These are phyloP conservation scores for Pipistrellus pygmaeus DNA, from an alignment of 2,797 vertebrate species.

Conservation along the genomic window DNA sequence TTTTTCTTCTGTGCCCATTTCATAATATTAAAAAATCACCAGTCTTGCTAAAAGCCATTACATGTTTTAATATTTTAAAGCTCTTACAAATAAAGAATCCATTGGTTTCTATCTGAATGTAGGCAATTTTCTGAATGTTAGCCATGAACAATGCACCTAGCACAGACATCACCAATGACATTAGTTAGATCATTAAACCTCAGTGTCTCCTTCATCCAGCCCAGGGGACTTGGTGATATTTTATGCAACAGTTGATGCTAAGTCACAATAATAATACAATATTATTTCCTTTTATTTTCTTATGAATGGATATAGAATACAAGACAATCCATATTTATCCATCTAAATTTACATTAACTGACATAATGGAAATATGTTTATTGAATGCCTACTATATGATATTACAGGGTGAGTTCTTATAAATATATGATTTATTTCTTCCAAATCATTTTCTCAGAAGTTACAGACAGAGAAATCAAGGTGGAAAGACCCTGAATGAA, in stretches of 20 bases:
- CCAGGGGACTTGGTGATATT: background rate
- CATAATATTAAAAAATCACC: constrained; percentile 54
- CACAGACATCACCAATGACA: constrained; percentile 55
- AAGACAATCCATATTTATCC: background rate
- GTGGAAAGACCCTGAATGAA: background rate
- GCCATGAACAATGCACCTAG: background rate
- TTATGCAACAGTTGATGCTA: background rate
- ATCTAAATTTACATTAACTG: background rate
- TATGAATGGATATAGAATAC: background rate
- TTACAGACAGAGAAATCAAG: background rate
- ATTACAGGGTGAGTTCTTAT: background rate
- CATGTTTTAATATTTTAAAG: constrained; percentile 53
- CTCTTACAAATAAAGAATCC: constrained; percentile 42
- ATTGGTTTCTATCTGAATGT: background rate
- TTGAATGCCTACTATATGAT: background rate
- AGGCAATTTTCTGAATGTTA: constrained; percentile 1
- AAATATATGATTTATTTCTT: background rate
- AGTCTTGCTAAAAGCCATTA: background rate
- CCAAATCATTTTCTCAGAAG: background rate
- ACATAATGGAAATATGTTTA: background rate
- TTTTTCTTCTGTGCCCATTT: background rate
- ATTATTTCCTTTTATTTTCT: background rate
- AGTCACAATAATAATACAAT: background rate
- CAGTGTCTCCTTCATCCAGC: background rate
- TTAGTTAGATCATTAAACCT: constrained; percentile 33